Evolutionary conservation across 2,113 vertebrate species (phyloP).

Genomic region (Epinephelus moara): DNA sequence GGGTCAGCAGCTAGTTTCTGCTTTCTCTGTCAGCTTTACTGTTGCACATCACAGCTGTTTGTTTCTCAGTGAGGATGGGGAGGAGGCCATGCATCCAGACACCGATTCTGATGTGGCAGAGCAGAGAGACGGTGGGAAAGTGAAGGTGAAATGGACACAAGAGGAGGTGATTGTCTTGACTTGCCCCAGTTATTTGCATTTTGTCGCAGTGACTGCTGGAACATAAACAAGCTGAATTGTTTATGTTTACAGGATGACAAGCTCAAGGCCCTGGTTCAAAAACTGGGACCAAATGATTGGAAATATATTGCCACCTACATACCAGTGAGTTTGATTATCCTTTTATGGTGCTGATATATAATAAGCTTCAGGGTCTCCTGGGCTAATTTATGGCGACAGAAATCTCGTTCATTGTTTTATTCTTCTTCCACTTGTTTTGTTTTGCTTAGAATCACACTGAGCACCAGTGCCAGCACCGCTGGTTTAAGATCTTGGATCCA

Average conservation of each 20-base stretch:
- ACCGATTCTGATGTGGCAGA: conserved; percentile 92
- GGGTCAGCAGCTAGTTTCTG: background rate
- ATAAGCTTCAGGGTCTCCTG: background rate
- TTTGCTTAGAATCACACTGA: conserved; percentile 90
- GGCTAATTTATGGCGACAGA: background rate
- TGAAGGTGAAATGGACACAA: conserved; percentile 95
- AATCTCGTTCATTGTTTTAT: background rate
- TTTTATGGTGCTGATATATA: background rate
- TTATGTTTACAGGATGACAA: conserved; percentile 89
- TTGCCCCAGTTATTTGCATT: background rate
- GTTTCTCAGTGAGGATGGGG: conserved; percentile 89
- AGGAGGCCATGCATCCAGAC: conserved; percentile 91
- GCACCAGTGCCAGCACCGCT: conserved; percentile 96
- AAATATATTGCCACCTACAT: conserved; percentile 91
- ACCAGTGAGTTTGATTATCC: conserved; percentile 85
- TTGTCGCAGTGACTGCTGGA: background rate
- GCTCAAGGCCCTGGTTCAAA: conserved; percentile 90
- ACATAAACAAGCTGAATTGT: background rate
- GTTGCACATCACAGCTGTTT: conserved; percentile 11
- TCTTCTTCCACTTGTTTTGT: background rate
- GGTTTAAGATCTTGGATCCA: conserved; percentile 96
- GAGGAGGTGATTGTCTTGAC: conserved; percentile 87
- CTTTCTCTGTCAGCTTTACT: background rate
- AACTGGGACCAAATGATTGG: conserved; percentile 92
- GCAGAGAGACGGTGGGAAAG: conserved; percentile 88